A percentile compares a stretch with the other conserved stretches of the same genome.
Evolutionary conservation across 1,140 invertebrate genomes (phyloP).

Genomic region (Pogonomyrmex californicus): DNA sequence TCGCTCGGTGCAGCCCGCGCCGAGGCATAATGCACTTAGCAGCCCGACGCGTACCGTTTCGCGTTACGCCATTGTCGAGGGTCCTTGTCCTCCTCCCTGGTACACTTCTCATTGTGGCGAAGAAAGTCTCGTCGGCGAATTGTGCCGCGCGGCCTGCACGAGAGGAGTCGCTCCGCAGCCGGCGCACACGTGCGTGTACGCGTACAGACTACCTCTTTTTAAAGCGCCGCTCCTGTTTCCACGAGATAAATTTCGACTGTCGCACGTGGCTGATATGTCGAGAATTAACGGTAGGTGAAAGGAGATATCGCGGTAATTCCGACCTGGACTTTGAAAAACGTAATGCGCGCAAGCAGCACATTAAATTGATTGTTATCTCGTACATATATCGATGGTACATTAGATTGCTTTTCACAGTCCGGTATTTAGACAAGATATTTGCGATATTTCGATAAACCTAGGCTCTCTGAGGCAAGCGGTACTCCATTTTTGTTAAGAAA

Average conservation of each 20-base stretch:
- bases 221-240: constrained; percentile 16
- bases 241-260: constrained; percentile 59
- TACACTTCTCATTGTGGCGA: constrained; percentile 77
- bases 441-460: background rate
- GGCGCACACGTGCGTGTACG: constrained; percentile 14
- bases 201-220: constrained; percentile 16
- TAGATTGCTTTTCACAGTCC: background rate
- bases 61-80: constrained; percentile 77
- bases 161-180: background rate
- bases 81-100: constrained; percentile 60
- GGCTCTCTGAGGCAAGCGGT: background rate
- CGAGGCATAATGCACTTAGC: constrained; percentile 76
- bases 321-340: background rate
- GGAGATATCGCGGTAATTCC: background rate
- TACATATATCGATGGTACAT: background rate
- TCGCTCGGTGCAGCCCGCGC: constrained; percentile 52
- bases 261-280: constrained; percentile 2
- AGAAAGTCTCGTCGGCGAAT: constrained; percentile 74
- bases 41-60: constrained; percentile 77
- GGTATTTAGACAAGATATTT: background rate
- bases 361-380: constrained; percentile 9
- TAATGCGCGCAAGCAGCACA: background rate
- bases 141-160: constrained; percentile 74
- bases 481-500: too few species aligned
- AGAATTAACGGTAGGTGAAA: background rate